Percentiles rank a stretch among this genome's conserved stretches.
Conservation (phyloP, 37 sponge, comb jelly and placozoan species). For the Geodia barretti region DNA sequence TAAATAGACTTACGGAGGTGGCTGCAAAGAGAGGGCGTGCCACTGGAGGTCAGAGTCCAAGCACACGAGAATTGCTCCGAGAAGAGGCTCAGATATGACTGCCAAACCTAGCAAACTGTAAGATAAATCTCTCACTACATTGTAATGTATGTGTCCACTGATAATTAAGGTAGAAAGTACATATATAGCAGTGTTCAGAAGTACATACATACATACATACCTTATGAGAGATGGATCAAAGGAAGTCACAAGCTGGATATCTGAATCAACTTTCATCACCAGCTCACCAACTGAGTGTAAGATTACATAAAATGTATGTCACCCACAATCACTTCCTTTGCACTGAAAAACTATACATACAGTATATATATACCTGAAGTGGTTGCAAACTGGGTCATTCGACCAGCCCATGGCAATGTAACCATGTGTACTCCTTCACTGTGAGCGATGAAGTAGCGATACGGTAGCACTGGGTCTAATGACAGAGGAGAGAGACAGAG, state of each 20-base stretch:
- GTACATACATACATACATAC: neutral
- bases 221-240: neutral
- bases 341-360: neutral
- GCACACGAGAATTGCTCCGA: slow-evolving; percentile 18
- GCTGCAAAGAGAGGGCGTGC: slow-evolving; percentile 7
- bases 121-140: too few species aligned
- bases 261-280: neutral
- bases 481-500: neutral
- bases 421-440: slow-evolving; percentile 26
- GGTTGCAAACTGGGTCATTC: slow-evolving; percentile 13
- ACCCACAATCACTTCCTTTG: too few species aligned
- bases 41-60: slow-evolving; percentile 37
- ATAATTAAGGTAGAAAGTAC: neutral
- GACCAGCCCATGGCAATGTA: slow-evolving; percentile 40
- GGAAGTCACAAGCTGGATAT: neutral
- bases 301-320: too few species aligned
- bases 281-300: neutral
- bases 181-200: neutral
- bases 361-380: neutral
- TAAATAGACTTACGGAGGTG: neutral
- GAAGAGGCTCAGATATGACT: slow-evolving; percentile 41
- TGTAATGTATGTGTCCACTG: neutral
- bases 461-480: slow-evolving; percentile 33
- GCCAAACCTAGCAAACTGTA: slow-evolving; percentile 19
- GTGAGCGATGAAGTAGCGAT: slow-evolving; percentile 37